These are phyloP conservation scores for Scomber japonicus DNA, from an alignment of 2,113 vertebrate species.

Conservation along the genomic window DNA sequence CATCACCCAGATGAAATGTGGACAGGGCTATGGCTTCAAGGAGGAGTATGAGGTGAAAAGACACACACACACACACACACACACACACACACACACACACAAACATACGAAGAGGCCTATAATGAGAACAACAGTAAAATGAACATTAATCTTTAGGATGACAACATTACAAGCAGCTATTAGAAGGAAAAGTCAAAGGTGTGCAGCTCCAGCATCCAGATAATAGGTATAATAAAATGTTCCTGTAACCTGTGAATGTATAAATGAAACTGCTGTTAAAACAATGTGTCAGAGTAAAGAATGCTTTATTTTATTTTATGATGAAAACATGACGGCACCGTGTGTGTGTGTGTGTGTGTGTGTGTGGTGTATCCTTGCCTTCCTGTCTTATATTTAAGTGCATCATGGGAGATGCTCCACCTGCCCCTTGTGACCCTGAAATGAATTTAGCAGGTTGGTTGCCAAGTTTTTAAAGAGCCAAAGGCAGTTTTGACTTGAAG, in stretches of 20 bases:
- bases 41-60: slow-evolving; percentile 96
- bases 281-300: background rate
- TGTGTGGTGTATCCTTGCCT: background rate
- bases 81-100: slow-evolving; percentile 3
- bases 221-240: slow-evolving; percentile 28
- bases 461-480: too few species aligned
- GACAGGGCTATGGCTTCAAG: slow-evolving; percentile 98
- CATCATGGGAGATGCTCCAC: background rate
- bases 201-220: slow-evolving; percentile 9
- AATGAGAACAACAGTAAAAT: background rate
- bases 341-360: background rate
- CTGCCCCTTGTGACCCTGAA: background rate
- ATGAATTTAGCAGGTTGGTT: background rate
- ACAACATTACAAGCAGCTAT: slow-evolving; percentile 30
- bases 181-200: slow-evolving; percentile 34
- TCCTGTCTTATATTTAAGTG: background rate
- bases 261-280: slow-evolving; percentile 1
- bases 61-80: slow-evolving; percentile 9
- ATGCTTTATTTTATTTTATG: background rate
- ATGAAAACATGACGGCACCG: background rate
- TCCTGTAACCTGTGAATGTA: slow-evolving; percentile 1
- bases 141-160: background rate
- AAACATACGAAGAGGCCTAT: background rate
- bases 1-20: slow-evolving; percentile 99
- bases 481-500: too few species aligned